Conservation (phyloP, 2,888 invertebrate genomes). For the Nemotelus pantherinus region DNA sequence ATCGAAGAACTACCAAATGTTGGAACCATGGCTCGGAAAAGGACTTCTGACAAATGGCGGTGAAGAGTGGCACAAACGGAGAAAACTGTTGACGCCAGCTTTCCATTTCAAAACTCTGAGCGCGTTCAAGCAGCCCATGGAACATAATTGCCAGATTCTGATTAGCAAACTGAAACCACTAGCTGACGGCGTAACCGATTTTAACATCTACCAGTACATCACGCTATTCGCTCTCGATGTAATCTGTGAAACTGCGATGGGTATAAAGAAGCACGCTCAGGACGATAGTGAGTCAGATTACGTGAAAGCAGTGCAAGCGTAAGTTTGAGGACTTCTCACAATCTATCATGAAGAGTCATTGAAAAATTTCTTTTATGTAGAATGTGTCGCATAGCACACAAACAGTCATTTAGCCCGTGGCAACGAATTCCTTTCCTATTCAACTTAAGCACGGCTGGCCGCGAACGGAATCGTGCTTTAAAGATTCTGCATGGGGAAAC, state of each 20-base stretch:
- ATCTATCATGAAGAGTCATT: neutral
- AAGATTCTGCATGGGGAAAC: conserved; percentile 60
- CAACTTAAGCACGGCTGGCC: conserved; percentile 53
- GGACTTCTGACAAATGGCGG: conserved; percentile 61
- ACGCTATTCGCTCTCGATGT: conserved; percentile 63
- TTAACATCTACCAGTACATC: conserved; percentile 71
- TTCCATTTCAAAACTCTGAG: conserved; percentile 84
- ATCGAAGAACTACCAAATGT: conserved; percentile 57
- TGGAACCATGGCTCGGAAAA: conserved; percentile 61
- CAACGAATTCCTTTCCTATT: conserved; percentile 57
- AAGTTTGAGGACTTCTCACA: conserved; percentile 59
- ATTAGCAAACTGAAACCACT: conserved; percentile 63
- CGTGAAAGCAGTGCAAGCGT: conserved; percentile 76
- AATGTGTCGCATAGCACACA: conserved; percentile 59
- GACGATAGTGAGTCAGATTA: conserved; percentile 74
- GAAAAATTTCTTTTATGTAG: conserved; percentile 50
- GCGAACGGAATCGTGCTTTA: conserved; percentile 54
- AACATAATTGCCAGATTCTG: conserved; percentile 72
- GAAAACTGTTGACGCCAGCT: conserved; percentile 80
- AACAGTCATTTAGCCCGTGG: conserved; percentile 61
- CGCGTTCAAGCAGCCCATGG: conserved; percentile 77
- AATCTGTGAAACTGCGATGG: conserved; percentile 80
- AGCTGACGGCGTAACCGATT: conserved; percentile 60
- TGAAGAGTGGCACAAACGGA: conserved; percentile 73
- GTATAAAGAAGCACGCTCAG: conserved; percentile 78